Conservation (phyloP, 2,113 vertebrate species). For the Nymphicus hollandicus region DNA sequence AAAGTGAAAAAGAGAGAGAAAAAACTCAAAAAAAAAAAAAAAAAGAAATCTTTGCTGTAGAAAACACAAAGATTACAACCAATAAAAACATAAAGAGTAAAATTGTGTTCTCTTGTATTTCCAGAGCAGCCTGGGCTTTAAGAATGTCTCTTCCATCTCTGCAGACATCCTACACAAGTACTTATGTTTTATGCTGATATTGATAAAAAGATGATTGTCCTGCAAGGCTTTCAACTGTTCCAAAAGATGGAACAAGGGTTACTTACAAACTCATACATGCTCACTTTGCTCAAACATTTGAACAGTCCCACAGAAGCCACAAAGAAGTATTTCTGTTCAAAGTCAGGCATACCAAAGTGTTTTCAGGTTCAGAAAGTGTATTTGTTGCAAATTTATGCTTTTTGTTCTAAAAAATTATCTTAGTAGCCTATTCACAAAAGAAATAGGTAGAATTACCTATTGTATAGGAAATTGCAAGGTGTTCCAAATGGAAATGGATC, state of each 20-base stretch:
- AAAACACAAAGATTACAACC: not conserved
- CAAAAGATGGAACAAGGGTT: not conserved
- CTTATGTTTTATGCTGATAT: not conserved
- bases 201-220: fast-evolving
- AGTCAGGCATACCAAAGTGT: not conserved
- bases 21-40: not conserved
- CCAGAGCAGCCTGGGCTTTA: not conserved
- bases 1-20: not conserved
- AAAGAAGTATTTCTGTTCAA: not conserved
- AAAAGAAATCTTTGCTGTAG: not conserved
- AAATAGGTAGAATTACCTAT: not conserved
- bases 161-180: not conserved
- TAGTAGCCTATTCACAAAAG: not conserved
- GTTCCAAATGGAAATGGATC: not conserved
- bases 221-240: not conserved
- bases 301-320: not conserved
- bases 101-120: not conserved
- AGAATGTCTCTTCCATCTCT: not conserved
- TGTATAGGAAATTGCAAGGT: not conserved
- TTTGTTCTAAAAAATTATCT: not conserved
- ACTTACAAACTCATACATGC: not conserved
- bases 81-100: not conserved
- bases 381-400: not conserved
- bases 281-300: not conserved
- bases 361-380: not conserved